Percentiles rank a stretch among this genome's conserved stretches.
These are phyloP conservation scores for Campoletis sonorensis DNA, from an alignment of 1,140 invertebrate genomes.

Conservation along the genomic window DNA sequence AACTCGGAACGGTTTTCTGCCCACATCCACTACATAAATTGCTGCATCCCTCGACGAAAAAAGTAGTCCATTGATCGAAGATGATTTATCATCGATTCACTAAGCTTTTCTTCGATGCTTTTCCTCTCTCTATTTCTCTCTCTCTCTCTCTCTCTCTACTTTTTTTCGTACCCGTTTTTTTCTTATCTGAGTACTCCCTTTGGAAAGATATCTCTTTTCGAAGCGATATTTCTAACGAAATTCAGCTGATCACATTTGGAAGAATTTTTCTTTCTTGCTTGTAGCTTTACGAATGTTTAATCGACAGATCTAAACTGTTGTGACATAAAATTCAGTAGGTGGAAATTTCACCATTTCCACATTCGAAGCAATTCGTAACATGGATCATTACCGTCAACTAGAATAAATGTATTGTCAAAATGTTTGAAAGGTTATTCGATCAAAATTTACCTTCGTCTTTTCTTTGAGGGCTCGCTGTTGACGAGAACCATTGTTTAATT, in stretches of 20 bases:
- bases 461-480: no score
- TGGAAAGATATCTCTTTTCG: neutral
- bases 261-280: neutral
- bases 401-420: no score
- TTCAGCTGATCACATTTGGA: neutral
- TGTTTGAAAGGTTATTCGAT: no score
- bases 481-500: no score
- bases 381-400: no score
- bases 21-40: neutral
- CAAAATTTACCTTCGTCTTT: no score
- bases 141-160: neutral
- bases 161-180: neutral
- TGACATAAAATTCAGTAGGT: no score
- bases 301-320: no score
- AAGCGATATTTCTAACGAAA: neutral
- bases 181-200: neutral
- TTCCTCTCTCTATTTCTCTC: neutral
- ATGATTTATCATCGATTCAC: neutral
- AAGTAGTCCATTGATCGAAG: neutral
- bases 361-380: no score
- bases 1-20: neutral
- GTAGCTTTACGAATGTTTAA: neutral
- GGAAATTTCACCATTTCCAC: no score
- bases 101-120: neutral
- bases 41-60: neutral